A percentile compares a stretch with the other conserved stretches of the same genome.
Evolutionary conservation across 2,797 vertebrate species (phyloP).

Genomic region (Danionella dracula): DNA sequence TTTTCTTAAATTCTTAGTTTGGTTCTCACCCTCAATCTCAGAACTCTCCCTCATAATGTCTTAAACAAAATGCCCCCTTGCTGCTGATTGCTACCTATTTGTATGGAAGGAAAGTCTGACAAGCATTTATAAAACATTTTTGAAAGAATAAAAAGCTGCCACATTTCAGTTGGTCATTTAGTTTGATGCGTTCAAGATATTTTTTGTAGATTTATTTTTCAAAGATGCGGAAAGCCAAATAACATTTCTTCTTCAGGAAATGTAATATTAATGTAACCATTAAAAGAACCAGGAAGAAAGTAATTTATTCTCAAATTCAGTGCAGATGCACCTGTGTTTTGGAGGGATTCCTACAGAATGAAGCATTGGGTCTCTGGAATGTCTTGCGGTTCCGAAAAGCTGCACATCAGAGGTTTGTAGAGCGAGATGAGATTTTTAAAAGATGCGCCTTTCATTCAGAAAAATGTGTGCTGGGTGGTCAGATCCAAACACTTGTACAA

Average conservation of each 20-base stretch:
- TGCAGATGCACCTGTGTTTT: conserved; percentile 43
- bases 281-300: not conserved
- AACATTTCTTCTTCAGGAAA: too few species aligned
- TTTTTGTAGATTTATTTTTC: not conserved
- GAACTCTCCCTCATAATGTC: too few species aligned
- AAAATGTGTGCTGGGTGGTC: conserved; percentile 55
- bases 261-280: too few species aligned
- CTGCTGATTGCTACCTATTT: too few species aligned
- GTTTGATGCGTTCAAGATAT: not conserved
- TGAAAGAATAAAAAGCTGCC: not conserved
- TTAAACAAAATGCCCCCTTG: too few species aligned
- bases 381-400: conserved; percentile 42
- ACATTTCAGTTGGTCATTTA: conserved; percentile 1
- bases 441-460: conserved; percentile 63
- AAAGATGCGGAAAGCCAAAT: not conserved
- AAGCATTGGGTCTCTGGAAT: conserved; percentile 51
- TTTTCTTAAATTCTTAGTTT: too few species aligned
- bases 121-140: too few species aligned
- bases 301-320: conserved; percentile 1
- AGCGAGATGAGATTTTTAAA: conserved; percentile 50
- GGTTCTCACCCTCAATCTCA: too few species aligned
- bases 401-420: conserved; percentile 32
- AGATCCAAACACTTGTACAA: conserved; percentile 63
- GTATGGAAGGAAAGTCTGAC: too few species aligned
- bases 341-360: conserved; percentile 54